Evolutionary conservation across 2,797 vertebrate species (phyloP), one percentile per base, ranked within the genome.

Genomic region (Enteromius afrohamiltoni): DNA sequence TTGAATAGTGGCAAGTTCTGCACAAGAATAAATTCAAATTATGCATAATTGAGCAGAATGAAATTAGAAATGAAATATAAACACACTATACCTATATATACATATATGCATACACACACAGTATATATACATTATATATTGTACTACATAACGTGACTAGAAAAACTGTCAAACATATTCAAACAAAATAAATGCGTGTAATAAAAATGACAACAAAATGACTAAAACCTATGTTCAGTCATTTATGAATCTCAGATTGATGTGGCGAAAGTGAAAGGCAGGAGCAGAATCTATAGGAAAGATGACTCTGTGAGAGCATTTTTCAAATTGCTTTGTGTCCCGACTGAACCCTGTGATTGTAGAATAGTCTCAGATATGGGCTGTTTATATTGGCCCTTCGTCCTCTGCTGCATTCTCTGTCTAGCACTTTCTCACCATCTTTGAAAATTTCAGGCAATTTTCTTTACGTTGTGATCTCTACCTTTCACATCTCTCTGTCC

Each of bases 241-340:
- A 65, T 34, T 70, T 76, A 47, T 26, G 19, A 37, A 58, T 68
- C 55, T 58, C 19, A 19, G 79, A 55, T 68, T 19, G 83, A 83
- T 83, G 21, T 79, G 71, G 68, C 40, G 31, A 55, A 80, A 88
- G 83, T 53, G 26, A 62, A 82, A 88, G 77, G 51, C 60, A 68
- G 51, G 79, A 64, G 73, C 71, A 68, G 85, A 67, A 51, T 55
- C 68, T 55, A 40, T 65, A 79, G 75, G 84, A 89, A 88, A 84
- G 88, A 90, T 89, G 89, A 82, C 70, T 79, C 78, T 90, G 88
- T 91, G 88, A 88, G 89, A 85, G 88, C 71, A 79, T 83, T 73
- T 84, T 77, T 90, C 87, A 87, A 88, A 90, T 91, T 91, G 88
- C 85, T 88, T 87, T 45, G 60, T 81, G 78, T 81, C 82, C 82